phyloP scores from a whole-genome alignment of 2,888 invertebrate genomes.

The Steinernema scapterisci region DNA sequence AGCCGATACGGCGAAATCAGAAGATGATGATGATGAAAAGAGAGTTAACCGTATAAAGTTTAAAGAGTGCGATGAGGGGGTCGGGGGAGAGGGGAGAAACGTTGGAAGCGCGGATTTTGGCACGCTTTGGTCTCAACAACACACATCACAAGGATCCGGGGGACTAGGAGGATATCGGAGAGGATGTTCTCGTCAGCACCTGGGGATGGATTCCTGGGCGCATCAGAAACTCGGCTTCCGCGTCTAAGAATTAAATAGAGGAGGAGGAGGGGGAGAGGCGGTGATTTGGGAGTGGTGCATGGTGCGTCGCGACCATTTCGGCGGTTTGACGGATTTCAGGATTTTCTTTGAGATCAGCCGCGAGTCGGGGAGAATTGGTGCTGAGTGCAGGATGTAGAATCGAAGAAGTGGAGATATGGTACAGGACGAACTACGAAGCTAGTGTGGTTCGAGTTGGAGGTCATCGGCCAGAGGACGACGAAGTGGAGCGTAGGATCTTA shows the following conservation, averaged over 20 bases:
- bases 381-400: neutral
- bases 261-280: no score
- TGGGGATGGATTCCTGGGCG: neutral
- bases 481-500: constrained; percentile 37
- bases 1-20: constrained; percentile 26
- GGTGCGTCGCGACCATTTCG: constrained; percentile 1
- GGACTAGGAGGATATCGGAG: neutral
- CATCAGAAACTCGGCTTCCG: constrained; percentile 18
- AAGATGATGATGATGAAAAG: neutral
- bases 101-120: neutral
- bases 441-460: no score
- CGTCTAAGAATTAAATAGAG: constrained; percentile 2
- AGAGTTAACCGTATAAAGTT: constrained; percentile 3
- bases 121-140: neutral
- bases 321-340: neutral
- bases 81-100: neutral
- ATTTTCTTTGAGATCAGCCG: constrained; percentile 29
- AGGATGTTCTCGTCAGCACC: no score
- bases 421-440: no score
- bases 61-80: neutral
- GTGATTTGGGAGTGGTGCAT: no score
- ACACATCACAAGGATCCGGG: neutral
- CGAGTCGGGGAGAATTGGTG: constrained; percentile 22
- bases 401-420: no score
- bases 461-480: neutral